These are phyloP conservation scores for Panurus biarmicus DNA, from an alignment of 2,113 vertebrate genomes.

Conservation along the genomic window DNA sequence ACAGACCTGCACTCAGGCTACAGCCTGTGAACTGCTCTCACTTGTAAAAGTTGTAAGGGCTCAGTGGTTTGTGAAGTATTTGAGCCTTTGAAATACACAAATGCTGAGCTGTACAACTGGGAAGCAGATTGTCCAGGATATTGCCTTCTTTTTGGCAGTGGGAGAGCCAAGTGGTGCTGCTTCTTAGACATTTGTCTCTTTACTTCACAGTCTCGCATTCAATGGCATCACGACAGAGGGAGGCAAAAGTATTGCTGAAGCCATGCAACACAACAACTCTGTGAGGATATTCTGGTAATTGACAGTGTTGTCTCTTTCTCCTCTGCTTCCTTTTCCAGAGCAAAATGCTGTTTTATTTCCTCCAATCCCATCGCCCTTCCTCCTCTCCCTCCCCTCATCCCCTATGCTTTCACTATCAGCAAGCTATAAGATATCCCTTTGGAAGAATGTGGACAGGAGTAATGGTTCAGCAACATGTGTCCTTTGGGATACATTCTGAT, in stretches of 20 bases:
- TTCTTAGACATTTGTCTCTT: not conserved
- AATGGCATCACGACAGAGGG: conserved; percentile 85
- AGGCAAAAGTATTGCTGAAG: conserved; percentile 79
- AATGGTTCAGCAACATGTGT: not conserved
- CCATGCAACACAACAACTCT: conserved; percentile 75
- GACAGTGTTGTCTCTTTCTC: not conserved
- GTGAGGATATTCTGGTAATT: conserved; percentile 88
- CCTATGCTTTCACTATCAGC: not conserved
- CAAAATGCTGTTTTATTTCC: not conserved
- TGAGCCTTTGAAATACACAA: not conserved
- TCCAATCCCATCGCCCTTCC: not conserved
- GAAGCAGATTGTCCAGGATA: not conserved
- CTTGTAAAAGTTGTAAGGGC: not conserved
- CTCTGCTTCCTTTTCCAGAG: not conserved
- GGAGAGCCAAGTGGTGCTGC: not conserved
- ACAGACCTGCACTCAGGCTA: not conserved
- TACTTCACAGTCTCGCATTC: conserved; percentile 78
- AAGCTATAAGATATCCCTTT: not conserved
- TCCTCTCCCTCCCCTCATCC: not conserved
- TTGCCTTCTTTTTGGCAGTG: not conserved
- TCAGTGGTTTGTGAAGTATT: not conserved
- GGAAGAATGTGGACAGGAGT: not conserved
- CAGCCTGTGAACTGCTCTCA: not conserved
- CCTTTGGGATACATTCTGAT: not conserved
- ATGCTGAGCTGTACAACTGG: not conserved